These are phyloP conservation scores for Eristalinus sepulchralis DNA, from an alignment of 2,888 invertebrate species.

Conservation along the genomic window DNA sequence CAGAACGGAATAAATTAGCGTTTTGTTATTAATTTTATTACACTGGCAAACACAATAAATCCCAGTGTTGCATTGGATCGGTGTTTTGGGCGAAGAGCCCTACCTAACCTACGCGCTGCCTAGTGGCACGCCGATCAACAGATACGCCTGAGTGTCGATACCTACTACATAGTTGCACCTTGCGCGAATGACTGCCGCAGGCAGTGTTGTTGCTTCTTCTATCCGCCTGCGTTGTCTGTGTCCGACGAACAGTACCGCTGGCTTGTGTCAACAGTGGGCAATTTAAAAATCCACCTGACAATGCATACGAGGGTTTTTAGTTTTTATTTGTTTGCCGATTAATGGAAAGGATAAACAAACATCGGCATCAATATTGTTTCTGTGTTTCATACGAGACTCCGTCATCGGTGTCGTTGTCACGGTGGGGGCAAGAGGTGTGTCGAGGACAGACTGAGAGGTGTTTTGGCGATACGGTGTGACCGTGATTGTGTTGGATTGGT, in stretches of 20 bases:
- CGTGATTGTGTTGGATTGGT: background rate
- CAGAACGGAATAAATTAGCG: slow-evolving; percentile 78
- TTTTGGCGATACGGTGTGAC: background rate
- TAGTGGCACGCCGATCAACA: background rate
- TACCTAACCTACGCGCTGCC: slow-evolving; percentile 2
- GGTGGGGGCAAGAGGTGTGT: background rate
- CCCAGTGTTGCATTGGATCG: slow-evolving; percentile 59
- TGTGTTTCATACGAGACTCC: slow-evolving; percentile 9
- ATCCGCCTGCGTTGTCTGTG: background rate
- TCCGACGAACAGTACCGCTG: slow-evolving; percentile 16
- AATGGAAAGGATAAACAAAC: slow-evolving; percentile 66
- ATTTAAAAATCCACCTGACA: slow-evolving; percentile 65
- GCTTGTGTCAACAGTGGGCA: slow-evolving; percentile 61
- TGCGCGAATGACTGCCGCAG: background rate
- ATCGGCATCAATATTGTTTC: slow-evolving; percentile 43
- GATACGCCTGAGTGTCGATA: slow-evolving; percentile 5
- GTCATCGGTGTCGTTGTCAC: background rate
- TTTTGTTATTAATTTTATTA: slow-evolving; percentile 80
- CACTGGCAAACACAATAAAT: slow-evolving; percentile 73
- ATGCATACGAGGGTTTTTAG: slow-evolving; percentile 52
- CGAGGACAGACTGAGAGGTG: background rate
- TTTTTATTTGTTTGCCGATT: slow-evolving; percentile 53
- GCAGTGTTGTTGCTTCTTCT: background rate
- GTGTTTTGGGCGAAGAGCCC: slow-evolving; percentile 30
- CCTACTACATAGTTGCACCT: slow-evolving; percentile 9